Conservation (phyloP, 1,140 invertebrate genomes). For the Cherax destructor region DNA sequence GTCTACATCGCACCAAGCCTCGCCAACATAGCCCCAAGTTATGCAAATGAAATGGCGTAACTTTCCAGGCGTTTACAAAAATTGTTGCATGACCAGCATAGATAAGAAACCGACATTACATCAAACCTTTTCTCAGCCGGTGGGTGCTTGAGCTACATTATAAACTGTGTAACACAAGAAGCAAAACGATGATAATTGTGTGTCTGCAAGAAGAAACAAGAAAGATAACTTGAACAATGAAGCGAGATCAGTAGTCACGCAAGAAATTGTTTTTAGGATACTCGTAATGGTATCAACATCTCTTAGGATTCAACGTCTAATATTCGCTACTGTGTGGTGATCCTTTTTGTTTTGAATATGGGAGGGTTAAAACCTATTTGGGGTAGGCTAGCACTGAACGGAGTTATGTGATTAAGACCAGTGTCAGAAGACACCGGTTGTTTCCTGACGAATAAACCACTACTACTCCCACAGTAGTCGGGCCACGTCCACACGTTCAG, state of each 20-base stretch:
- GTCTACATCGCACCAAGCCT: neutral
- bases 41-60: slow-evolving; percentile 10
- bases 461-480: neutral
- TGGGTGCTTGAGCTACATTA: neutral
- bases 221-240: neutral
- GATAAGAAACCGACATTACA: neutral
- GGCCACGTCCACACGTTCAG: neutral
- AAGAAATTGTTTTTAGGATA: too few relatives aligned
- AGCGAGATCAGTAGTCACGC: neutral
- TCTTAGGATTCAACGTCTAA: too few relatives aligned
- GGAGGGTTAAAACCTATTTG: too few relatives aligned
- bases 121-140: neutral
- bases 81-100: neutral
- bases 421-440: too few relatives aligned
- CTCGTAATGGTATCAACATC: too few relatives aligned
- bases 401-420: too few relatives aligned
- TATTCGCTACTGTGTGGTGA: too few relatives aligned
- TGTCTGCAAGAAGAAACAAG: too few relatives aligned
- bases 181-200: too few relatives aligned
- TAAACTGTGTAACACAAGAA: neutral
- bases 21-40: neutral
- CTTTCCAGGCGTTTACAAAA: neutral
- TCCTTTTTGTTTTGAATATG: too few relatives aligned
- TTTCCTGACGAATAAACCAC: too few relatives aligned
- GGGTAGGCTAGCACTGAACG: too few relatives aligned